These are phyloP conservation scores for Rotaria sp. DNA, from an alignment of 2,888 invertebrate species.

Conservation along the genomic window DNA sequence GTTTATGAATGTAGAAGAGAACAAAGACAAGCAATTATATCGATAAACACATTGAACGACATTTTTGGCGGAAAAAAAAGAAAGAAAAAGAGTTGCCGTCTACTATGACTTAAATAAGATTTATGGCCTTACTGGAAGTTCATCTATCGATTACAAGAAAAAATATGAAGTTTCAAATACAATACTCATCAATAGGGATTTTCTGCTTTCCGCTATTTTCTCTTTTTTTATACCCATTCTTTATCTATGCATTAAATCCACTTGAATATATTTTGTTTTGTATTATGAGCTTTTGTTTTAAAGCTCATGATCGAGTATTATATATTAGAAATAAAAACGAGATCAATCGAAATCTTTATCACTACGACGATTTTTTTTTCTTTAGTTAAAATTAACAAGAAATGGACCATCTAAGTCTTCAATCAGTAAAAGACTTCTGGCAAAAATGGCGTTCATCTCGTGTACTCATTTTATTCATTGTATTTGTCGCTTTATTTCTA, in stretches of 20 bases:
- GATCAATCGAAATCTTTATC: background rate
- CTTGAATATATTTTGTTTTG: background rate
- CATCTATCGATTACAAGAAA: background rate
- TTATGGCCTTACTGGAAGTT: background rate
- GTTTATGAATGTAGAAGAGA: background rate
- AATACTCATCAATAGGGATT: background rate
- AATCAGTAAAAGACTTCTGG: background rate
- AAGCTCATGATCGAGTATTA: background rate
- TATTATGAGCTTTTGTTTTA: background rate
- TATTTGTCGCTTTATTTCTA: conserved; percentile 88
- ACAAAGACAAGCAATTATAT: background rate
- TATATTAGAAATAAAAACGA: too few species aligned
- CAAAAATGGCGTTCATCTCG: conserved; percentile 66
- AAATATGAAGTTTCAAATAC: background rate
- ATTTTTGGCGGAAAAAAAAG: too few species aligned
- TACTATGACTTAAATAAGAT: too few species aligned
- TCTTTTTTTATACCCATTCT: background rate
- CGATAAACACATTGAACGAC: background rate
- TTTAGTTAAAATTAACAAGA: background rate
- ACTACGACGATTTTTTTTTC: background rate
- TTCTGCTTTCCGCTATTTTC: background rate
- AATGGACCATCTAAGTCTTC: background rate
- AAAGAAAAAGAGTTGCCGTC: too few species aligned
- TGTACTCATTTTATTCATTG: conserved; percentile 84
- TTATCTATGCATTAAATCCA: background rate